A percentile compares a stretch with the other conserved stretches of the same genome.
Evolutionary conservation across 1,140 invertebrate genomes (phyloP).

Genomic region (Euwallacea fornicatus): DNA sequence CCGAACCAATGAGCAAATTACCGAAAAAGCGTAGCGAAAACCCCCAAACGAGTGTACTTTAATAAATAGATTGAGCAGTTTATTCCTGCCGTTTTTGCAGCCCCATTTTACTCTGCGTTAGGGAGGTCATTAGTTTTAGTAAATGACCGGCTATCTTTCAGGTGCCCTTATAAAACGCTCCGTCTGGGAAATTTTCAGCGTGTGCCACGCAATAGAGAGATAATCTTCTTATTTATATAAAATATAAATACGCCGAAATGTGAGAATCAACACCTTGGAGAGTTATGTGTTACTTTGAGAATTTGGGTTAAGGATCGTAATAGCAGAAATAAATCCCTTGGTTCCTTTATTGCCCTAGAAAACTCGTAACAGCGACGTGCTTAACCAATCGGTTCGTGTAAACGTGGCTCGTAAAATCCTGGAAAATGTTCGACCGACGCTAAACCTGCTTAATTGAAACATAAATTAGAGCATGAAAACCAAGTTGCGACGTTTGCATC

Average conservation of each 20-base stretch:
- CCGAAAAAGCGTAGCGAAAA: neutral
- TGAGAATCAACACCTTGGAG: too few species aligned
- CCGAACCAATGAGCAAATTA: neutral
- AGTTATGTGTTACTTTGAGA: too few species aligned
- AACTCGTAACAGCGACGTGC: conserved; percentile 1
- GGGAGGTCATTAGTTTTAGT: conserved; percentile 7
- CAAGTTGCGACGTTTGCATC: conserved; percentile 19
- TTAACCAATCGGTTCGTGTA: conserved; percentile 13
- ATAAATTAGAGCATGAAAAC: conserved; percentile 23
- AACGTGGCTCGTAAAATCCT: conserved; percentile 10
- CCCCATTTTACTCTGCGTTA: neutral
- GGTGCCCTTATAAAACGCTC: neutral
- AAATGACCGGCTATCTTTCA: neutral
- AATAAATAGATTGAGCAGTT: conserved; percentile 2
- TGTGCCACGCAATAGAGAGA: too few species aligned
- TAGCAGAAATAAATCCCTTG: too few species aligned
- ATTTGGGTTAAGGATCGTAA: too few species aligned
- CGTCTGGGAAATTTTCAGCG: neutral
- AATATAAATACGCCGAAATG: too few species aligned
- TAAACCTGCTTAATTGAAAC: conserved; percentile 17
- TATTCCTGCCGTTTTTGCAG: neutral
- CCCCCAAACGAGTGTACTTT: conserved; percentile 3
- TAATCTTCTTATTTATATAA: too few species aligned
- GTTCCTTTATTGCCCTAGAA: too few species aligned
- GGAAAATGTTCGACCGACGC: conserved; percentile 8